Evolutionary conservation across 1,140 invertebrate species (phyloP), one percentile per base, ranked within the genome.

Genomic region (Orussus abietinus): DNA sequence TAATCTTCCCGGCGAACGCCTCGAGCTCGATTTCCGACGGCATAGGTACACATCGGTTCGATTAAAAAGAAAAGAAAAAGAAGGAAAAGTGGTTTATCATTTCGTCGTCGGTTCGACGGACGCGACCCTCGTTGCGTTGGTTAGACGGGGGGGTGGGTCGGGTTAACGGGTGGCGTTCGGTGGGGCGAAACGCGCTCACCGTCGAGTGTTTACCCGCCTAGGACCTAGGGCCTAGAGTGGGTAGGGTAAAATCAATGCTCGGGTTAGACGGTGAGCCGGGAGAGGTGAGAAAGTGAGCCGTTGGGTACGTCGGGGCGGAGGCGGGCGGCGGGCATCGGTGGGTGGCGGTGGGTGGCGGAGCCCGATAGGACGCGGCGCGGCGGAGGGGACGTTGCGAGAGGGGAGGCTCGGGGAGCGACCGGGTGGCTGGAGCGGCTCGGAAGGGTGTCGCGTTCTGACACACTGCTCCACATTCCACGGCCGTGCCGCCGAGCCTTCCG

Each of bases 381-480:
- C 13, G 11, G 34, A 20, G 41, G 52, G 52, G 42, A 37, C 35
- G 43, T 49, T 53, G 42, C 15, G 38, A 26, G 40, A 45, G 32
- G 41, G 33, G 48, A 43, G 33, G 47, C 17, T 43, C 36, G 40
- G 31, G 31, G 51, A 47, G 41, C 42, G 42, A 46, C 42, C 25
- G 42, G 45, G 45, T 44, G 42, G 51, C 15, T 49, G 45, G 36
- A 45, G 28, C 38, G 38, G 53, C 52, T 54, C 43, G 53, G 51
- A 53, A 62, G 62, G 62, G 57, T 66, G 57, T 58, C 60, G 55
- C n/a, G n/a, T 51, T 64, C 45, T 64, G 61, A 62, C 66, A 67
- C 59, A 69, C 56, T 69, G 65, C 61, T 68, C 65, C 52, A 69
- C 57, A 69, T 69, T 63, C 65, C 46, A 36, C 30, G 44, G 51